phyloP scores from a whole-genome alignment of 2,113 vertebrate species.

The Halichoerus grypus region DNA sequence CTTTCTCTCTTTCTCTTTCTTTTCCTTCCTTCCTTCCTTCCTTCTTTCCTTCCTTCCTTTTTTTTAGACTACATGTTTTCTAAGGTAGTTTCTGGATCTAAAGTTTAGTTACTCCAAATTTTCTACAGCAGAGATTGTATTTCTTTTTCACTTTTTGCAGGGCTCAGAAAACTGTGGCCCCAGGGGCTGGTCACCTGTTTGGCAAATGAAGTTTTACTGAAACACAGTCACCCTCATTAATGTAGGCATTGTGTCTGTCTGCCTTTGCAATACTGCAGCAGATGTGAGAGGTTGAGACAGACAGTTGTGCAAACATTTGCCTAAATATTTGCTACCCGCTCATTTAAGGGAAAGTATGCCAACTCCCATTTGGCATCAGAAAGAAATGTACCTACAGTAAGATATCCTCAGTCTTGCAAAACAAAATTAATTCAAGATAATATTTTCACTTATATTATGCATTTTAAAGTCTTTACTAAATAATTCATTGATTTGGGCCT shows the following conservation, averaged over 20 bases:
- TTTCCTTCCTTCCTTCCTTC: background rate
- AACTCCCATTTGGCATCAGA: background rate
- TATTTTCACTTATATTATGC: background rate
- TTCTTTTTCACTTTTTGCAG: constrained; percentile 13
- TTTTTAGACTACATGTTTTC: background rate
- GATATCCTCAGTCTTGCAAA: background rate
- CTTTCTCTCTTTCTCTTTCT: no score
- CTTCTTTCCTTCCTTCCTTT: background rate
- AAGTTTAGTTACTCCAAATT: background rate
- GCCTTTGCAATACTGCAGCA: background rate
- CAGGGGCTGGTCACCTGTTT: background rate
- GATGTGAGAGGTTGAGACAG: background rate
- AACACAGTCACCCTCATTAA: background rate
- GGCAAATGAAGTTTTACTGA: background rate
- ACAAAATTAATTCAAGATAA: constrained; percentile 26
- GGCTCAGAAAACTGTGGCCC: background rate
- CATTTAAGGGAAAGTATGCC: background rate
- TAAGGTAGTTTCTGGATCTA: background rate
- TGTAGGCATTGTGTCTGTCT: background rate
- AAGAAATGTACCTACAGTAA: background rate
- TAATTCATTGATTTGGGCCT: background rate
- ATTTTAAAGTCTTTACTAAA: constrained; percentile 34
- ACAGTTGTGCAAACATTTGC: background rate
- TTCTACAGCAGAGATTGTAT: background rate
- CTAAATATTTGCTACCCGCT: background rate